phyloP scores from a whole-genome alignment of 2,797 vertebrate genomes.

The Gymnocypris eckloni region DNA sequence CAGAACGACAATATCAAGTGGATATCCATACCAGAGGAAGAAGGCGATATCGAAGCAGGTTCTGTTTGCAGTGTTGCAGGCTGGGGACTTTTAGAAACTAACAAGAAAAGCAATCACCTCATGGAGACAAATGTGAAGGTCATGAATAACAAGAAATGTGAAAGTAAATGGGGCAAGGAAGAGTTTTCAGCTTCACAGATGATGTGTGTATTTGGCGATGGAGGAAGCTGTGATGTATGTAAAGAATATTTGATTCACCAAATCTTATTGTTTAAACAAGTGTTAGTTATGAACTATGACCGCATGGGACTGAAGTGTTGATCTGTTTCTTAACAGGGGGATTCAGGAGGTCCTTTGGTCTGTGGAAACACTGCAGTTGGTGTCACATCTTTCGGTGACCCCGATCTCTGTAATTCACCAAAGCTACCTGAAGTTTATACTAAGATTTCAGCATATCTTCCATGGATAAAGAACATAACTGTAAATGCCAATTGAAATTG shows the following conservation, averaged over 20 bases:
- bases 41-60: background rate
- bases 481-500: background rate
- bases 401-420: rapidly evolving
- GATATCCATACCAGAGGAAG: constrained; percentile 31
- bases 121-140: constrained; percentile 48
- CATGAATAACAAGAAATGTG: background rate
- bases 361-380: constrained; percentile 50
- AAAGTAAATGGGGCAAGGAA: rapidly evolving
- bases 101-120: rapidly evolving
- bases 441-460: constrained; percentile 9
- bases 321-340: constrained; percentile 47
- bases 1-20: background rate
- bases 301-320: background rate
- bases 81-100: constrained; percentile 40
- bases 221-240: background rate
- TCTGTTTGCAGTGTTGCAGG: constrained; percentile 55
- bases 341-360: constrained; percentile 59
- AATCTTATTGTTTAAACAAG: background rate
- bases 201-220: constrained; percentile 15
- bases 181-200: background rate
- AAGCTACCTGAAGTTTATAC: constrained; percentile 19
- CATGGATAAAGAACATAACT: background rate
- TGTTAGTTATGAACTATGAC: too few species aligned
- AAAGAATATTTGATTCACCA: background rate
- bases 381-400: constrained; percentile 29